phyloP scores from a whole-genome alignment of 2,888 invertebrate species.

The Trachelus troglodyta region DNA sequence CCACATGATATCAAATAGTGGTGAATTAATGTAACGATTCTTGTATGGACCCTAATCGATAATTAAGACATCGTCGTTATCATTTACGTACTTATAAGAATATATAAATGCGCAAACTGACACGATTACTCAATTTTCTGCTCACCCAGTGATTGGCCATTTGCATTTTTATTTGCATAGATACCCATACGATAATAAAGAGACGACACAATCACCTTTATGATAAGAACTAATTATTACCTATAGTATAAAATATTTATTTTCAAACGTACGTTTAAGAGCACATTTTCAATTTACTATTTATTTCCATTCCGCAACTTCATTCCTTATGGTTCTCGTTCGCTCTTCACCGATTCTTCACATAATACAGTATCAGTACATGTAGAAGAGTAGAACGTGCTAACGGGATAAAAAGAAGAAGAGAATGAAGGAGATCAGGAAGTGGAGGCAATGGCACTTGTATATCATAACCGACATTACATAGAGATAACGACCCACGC shows the following conservation, averaged over 20 bases:
- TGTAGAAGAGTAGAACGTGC: background rate
- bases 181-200: background rate
- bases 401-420: background rate
- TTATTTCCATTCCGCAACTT: too few species aligned
- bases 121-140: background rate
- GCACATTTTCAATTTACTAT: too few species aligned
- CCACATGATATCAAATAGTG: background rate
- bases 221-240: too few species aligned
- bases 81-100: constrained; percentile 13
- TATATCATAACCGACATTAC: constrained; percentile 50
- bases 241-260: too few species aligned
- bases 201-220: background rate
- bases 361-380: background rate
- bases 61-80: background rate
- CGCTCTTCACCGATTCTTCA: background rate
- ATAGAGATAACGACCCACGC: constrained; percentile 48
- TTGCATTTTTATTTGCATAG: background rate
- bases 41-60: background rate
- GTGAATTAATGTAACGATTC: background rate
- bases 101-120: constrained; percentile 4
- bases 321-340: background rate
- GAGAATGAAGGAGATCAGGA: constrained; percentile 29
- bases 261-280: too few species aligned
- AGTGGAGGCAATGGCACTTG: constrained; percentile 39
- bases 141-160: background rate